Evolutionary conservation across 2,113 vertebrate genomes (phyloP).

Genomic region (Hippocampus barbouri): DNA sequence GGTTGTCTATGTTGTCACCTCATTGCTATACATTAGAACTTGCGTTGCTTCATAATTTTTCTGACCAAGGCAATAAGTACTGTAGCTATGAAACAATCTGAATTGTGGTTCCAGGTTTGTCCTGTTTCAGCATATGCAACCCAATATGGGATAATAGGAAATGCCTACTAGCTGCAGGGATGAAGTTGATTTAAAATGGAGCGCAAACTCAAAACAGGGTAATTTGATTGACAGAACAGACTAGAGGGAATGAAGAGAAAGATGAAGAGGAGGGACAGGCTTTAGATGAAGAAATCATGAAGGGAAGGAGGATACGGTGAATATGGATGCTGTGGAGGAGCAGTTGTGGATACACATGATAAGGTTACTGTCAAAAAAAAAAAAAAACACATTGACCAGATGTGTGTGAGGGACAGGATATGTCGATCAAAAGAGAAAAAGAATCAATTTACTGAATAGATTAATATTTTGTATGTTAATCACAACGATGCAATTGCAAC

Average conservation of each 20-base stretch:
- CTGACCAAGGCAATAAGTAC: neutral
- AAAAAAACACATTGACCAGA: constrained; percentile 9
- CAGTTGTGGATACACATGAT: constrained; percentile 9
- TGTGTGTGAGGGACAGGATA: constrained; percentile 31
- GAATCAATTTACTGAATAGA: constrained; percentile 1
- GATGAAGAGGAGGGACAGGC: constrained; percentile 17
- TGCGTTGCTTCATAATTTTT: neutral
- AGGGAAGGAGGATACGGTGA: neutral
- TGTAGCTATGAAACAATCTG: neutral
- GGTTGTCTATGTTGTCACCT: neutral
- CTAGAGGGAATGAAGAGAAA: constrained; percentile 32
- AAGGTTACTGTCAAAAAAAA: constrained; percentile 23
- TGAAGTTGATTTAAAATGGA: constrained; percentile 35
- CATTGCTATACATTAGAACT: neutral
- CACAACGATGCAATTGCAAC: no score
- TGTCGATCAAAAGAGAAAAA: constrained; percentile 26
- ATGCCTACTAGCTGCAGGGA: constrained; percentile 8
- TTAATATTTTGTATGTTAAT: no score
- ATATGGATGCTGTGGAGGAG: neutral
- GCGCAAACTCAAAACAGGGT: constrained; percentile 48
- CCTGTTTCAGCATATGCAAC: constrained; percentile 4
- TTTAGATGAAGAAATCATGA: constrained; percentile 2
- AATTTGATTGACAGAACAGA: constrained; percentile 59
- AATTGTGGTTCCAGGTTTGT: neutral
- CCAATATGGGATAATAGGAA: neutral